These are phyloP conservation scores for Lytechinus pictus DNA, from an alignment of 35 echinoderm and acorn worm species.

Conservation along the genomic window DNA sequence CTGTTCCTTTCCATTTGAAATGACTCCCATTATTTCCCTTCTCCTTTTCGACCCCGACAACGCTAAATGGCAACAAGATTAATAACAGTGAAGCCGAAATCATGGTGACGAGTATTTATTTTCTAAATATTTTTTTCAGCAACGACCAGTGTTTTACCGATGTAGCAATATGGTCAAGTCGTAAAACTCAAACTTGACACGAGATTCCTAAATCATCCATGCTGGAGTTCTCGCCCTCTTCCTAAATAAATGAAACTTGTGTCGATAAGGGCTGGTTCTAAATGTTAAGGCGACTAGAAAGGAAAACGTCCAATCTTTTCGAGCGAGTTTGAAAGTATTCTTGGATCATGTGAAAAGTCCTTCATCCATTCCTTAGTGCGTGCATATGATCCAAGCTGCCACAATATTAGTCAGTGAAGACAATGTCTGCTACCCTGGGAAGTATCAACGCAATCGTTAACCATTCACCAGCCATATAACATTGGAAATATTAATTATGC, in stretches of 20 bases:
- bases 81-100: background rate
- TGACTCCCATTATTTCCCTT: background rate
- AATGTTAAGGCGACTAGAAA: background rate
- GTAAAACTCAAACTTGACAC: background rate
- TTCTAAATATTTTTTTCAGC: background rate
- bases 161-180: background rate
- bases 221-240: background rate
- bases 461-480: background rate
- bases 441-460: background rate
- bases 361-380: background rate
- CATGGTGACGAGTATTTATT: background rate
- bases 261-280: background rate
- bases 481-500: conserved; percentile 13
- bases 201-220: background rate
- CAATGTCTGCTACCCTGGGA: background rate
- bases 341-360: background rate
- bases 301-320: background rate
- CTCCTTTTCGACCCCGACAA: background rate
- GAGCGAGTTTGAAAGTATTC: background rate
- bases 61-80: background rate
- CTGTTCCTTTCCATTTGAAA: conserved; percentile 19
- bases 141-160: background rate
- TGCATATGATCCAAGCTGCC: background rate
- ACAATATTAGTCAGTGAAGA: background rate
- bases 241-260: background rate